Conservation (phyloP, 2,888 invertebrate species). For the Platycheirus rosarum region DNA sequence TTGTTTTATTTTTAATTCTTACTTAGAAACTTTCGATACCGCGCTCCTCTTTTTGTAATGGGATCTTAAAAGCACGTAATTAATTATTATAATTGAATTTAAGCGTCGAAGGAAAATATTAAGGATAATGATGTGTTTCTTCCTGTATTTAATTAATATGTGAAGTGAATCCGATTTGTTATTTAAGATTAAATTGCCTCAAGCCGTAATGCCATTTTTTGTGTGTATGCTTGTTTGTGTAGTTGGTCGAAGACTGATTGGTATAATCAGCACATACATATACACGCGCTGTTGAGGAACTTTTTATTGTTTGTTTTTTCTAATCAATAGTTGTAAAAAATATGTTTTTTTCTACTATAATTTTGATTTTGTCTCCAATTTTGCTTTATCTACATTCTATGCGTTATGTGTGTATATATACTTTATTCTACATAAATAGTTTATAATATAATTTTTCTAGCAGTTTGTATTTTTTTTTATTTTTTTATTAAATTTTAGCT, state of each 20-base stretch:
- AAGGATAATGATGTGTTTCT: constrained; percentile 53
- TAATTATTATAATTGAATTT: constrained; percentile 19
- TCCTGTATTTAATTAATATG: constrained; percentile 42
- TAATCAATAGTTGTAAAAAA: constrained; percentile 42
- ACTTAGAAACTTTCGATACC: constrained; percentile 74
- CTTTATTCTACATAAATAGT: constrained; percentile 60
- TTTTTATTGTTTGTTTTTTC: constrained; percentile 16
- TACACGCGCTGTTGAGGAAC: constrained; percentile 54
- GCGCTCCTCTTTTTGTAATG: constrained; percentile 64
- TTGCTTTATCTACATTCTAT: constrained; percentile 58
- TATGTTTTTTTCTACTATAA: constrained; percentile 43
- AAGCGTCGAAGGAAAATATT: constrained; percentile 33
- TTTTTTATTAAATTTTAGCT: constrained; percentile 63
- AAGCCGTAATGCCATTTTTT: constrained; percentile 33
- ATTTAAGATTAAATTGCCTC: constrained; percentile 37
- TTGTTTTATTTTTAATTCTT: constrained; percentile 64
- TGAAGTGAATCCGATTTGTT: constrained; percentile 39
- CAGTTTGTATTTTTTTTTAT: constrained; percentile 33
- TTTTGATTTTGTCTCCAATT: constrained; percentile 46
- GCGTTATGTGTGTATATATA: constrained; percentile 63
- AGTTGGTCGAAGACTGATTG: constrained; percentile 50
- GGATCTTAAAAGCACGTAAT: constrained; percentile 24
- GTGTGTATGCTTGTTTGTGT: constrained; percentile 39
- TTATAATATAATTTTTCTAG: constrained; percentile 61
- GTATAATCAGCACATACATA: constrained; percentile 59